These are phyloP conservation scores for Artibeus lituratus DNA, from an alignment of 2,797 vertebrate genomes.

Conservation along the genomic window DNA sequence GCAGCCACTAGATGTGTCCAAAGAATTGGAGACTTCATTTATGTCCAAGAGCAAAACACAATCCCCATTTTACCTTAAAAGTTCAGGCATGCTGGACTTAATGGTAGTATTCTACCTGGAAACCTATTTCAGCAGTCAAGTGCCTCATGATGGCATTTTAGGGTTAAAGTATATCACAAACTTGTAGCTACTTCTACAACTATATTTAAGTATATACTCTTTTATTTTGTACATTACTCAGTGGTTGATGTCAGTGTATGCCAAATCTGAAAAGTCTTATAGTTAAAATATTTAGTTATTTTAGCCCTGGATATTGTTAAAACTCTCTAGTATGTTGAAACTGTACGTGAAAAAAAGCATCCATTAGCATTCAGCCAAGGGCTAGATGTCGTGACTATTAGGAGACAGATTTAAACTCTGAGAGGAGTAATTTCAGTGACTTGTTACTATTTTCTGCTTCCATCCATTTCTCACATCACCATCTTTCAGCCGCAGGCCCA, in stretches of 20 bases:
- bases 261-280: not conserved
- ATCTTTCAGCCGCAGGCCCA: not conserved
- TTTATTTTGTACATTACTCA: not conserved
- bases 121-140: not conserved
- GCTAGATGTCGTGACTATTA: not conserved
- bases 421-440: not conserved
- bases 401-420: not conserved
- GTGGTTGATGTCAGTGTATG: not conserved
- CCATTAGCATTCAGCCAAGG: not conserved
- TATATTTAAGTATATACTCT: not conserved
- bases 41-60: not conserved
- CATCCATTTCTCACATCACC: not conserved
- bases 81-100: not conserved
- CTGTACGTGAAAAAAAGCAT: not conserved
- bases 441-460: not conserved
- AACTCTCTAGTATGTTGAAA: not conserved
- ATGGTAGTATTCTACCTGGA: not conserved
- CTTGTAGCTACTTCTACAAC: not conserved
- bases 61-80: not conserved
- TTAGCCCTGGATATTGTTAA: not conserved
- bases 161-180: not conserved
- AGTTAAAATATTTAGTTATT: not conserved
- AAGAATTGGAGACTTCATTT: not conserved
- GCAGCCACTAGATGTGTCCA: not conserved
- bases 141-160: not conserved